A percentile compares a stretch with the other conserved stretches of the same genome.
Evolutionary conservation across 2,888 invertebrate species (phyloP).

Genomic region (Stictocephala bisonia): DNA sequence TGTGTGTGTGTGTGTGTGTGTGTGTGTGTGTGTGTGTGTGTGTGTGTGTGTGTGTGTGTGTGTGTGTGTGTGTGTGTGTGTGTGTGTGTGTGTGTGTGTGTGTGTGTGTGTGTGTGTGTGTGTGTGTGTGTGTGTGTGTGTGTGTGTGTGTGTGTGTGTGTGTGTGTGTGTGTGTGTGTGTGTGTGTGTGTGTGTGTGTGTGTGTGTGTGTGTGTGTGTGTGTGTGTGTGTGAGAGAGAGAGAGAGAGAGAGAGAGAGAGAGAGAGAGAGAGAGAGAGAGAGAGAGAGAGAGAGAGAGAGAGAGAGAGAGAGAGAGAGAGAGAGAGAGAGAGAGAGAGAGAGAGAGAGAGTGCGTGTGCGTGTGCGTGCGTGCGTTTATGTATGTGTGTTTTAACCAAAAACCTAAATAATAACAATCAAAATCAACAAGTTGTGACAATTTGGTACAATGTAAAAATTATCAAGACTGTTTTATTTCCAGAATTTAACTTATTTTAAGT

Average conservation of each 20-base stretch:
- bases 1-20: slow-evolving; percentile 23
- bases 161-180: slow-evolving; percentile 7
- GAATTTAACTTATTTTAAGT: too few species aligned
- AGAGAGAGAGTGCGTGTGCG: too few species aligned
- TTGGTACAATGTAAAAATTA: too few species aligned
- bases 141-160: slow-evolving; percentile 11
- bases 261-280: too few species aligned
- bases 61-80: slow-evolving; percentile 13
- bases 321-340: too few species aligned
- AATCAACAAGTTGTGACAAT: too few species aligned
- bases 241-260: too few species aligned
- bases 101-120: slow-evolving; percentile 11
- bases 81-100: slow-evolving; percentile 2
- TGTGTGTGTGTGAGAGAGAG: slow-evolving; percentile 14
- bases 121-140: slow-evolving; percentile 6
- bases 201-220: slow-evolving; percentile 14
- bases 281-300: too few species aligned
- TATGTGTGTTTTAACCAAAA: background rate
- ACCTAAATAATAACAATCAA: too few species aligned
- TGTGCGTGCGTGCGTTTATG: too few species aligned
- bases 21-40: slow-evolving; percentile 13
- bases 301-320: too few species aligned
- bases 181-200: slow-evolving; percentile 13
- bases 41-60: slow-evolving; percentile 6
- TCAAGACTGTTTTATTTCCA: too few species aligned